A percentile compares a stretch with the other conserved stretches of the same genome.
Evolutionary conservation across 2,888 invertebrate genomes (phyloP).

Genomic region (Gortyna flavago): DNA sequence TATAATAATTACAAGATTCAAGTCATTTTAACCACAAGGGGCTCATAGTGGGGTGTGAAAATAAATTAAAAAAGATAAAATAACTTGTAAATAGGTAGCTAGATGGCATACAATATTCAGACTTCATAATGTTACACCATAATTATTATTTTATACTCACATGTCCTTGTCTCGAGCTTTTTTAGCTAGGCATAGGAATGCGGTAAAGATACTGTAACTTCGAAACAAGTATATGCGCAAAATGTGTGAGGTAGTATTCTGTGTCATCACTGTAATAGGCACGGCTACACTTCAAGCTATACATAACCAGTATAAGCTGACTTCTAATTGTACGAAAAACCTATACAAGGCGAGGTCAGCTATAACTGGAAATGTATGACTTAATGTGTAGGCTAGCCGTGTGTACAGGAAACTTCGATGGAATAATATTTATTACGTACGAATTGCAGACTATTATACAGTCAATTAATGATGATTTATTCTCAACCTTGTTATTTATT

Average conservation of each 20-base stretch:
- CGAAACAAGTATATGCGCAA: neutral
- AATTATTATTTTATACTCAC: too few species aligned
- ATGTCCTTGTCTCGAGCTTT: conserved; percentile 14
- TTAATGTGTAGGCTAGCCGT: neutral
- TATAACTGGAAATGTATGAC: neutral
- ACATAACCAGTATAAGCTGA: neutral
- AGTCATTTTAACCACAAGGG: neutral
- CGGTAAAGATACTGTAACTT: conserved; percentile 17
- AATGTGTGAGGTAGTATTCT: conserved; percentile 9
- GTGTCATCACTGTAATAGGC: neutral
- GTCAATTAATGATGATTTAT: neutral
- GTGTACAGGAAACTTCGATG: neutral
- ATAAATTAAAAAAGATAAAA: neutral
- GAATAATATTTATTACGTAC: conserved; percentile 9
- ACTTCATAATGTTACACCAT: conserved; percentile 13
- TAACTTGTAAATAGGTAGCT: conserved; percentile 17
- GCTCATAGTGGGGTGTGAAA: neutral
- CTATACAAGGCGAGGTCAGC: neutral
- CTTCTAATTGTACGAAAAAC: neutral
- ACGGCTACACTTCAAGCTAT: neutral
- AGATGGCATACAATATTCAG: neutral
- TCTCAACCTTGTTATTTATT: conserved; percentile 11
- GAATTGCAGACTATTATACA: neutral
- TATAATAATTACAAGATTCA: conserved; percentile 3
- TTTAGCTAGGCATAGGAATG: neutral